Evolutionary conservation across 2,888 invertebrate genomes (phyloP).

Genomic region (Andrena praecox): DNA sequence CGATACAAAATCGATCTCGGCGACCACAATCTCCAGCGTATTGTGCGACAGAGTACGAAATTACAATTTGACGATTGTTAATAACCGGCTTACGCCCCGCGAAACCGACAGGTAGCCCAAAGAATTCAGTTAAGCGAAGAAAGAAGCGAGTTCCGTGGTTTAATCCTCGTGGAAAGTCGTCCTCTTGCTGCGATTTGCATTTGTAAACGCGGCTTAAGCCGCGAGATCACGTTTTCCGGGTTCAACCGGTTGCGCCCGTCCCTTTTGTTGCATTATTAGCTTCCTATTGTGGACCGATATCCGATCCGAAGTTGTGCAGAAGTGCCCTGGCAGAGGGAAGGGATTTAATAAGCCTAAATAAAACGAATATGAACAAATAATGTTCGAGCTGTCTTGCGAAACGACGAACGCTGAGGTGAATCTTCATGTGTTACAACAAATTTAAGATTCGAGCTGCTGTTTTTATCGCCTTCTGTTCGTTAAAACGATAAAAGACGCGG

Average conservation of each 20-base stretch:
- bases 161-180: slow-evolving; percentile 74
- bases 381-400: background rate
- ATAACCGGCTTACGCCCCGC: slow-evolving; percentile 33
- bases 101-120: slow-evolving; percentile 27
- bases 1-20: background rate
- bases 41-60: background rate
- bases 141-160: slow-evolving; percentile 52
- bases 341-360: slow-evolving; percentile 26
- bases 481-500: too few species aligned
- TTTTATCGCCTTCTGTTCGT: too few species aligned
- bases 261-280: slow-evolving; percentile 72
- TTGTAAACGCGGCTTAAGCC: slow-evolving; percentile 73
- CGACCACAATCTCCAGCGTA: background rate
- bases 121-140: slow-evolving; percentile 48
- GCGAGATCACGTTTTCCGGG: slow-evolving; percentile 75
- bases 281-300: slow-evolving; percentile 69
- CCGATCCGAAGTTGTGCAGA: slow-evolving; percentile 29
- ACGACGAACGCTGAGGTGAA: background rate
- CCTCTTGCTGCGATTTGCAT: slow-evolving; percentile 75
- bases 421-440: background rate
- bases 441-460: background rate
- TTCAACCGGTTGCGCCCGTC: slow-evolving; percentile 67
- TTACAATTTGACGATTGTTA: slow-evolving; percentile 38
- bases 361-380: background rate
- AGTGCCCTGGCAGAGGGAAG: background rate